Evolutionary conservation across 2,797 vertebrate species (phyloP), one percentile per base, ranked within the genome.

Genomic region (Steatocranus sp.): DNA sequence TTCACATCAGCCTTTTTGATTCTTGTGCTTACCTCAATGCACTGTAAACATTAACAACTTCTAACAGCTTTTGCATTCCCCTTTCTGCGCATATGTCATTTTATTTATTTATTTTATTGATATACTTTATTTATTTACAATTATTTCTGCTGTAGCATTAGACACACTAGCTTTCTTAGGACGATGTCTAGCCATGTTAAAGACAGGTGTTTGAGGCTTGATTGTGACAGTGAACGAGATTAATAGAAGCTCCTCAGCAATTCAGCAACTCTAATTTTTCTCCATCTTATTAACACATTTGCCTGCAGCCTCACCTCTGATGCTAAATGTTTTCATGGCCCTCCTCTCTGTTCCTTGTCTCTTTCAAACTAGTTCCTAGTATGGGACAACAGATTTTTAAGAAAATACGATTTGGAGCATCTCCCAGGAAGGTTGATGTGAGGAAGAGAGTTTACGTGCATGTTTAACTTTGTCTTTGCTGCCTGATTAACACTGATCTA

Each of bases 401-500:
- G 83, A 89, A 34, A 61, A 83, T 36, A 25, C 53, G 25, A 30
- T 84, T 82, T 82, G 81, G 82, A 82, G 34, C 63, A 11, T 58
- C 54, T 78, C 20, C 68, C 53, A 17, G 53, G 70, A 53, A 68
- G 80, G 56, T 83, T 83, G 75, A 76, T 86, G 34, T 88, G 90
- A 81, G 90, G 88, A 84, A 90, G 70, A 92, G 83, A 90, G 63
- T 92, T 61, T 80, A 83, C 48, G 56, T 88, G 79, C 86, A 74
- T 54, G 23, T 79, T 46, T 32, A 23, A 80, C 54, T 77, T 77
- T 54, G 10, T 41, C 70, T 79, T 32, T n/a, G 20, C 92, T 89
- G 23, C 27, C 53, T 93, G 92, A 96, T 84, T 94, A 83, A 95
- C 95, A 90, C 4, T n/a, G 90, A 79, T 79, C 63, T 70, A 61